phyloP scores from a whole-genome alignment of 1,140 invertebrate genomes.

The Fopius arisanus region DNA sequence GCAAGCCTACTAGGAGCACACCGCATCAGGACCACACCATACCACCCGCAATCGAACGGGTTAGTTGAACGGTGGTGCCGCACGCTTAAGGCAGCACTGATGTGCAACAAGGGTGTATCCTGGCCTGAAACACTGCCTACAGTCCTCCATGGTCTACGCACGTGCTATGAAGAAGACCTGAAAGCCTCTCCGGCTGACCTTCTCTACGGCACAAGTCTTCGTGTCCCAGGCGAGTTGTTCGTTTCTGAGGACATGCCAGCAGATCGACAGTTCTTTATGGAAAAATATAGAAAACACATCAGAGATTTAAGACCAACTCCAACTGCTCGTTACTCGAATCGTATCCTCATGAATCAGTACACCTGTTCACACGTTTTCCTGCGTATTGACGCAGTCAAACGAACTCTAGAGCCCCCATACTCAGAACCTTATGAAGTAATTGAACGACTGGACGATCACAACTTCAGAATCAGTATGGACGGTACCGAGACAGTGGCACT shows the following conservation, averaged over 20 bases:
- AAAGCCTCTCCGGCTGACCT: conserved; percentile 41
- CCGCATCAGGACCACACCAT: background rate
- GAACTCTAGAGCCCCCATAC: conserved; percentile 32
- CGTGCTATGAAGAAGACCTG: background rate
- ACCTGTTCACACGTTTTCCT: conserved; percentile 35
- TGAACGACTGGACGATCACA: background rate
- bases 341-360: conserved; percentile 30
- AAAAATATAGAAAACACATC: conserved; percentile 30
- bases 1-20: background rate
- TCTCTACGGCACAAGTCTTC: conserved; percentile 41
- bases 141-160: conserved; percentile 25
- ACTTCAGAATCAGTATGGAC: background rate
- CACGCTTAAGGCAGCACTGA: background rate
- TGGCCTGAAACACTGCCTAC: background rate
- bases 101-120: background rate
- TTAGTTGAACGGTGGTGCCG: background rate
- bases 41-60: conserved; percentile 36
- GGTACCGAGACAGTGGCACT: conserved; percentile 14
- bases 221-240: conserved; percentile 54
- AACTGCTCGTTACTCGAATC: conserved; percentile 33
- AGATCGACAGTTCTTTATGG: conserved; percentile 27
- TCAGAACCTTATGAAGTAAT: conserved; percentile 26
- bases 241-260: background rate
- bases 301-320: conserved; percentile 27
- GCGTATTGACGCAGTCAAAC: conserved; percentile 26